phyloP scores from a whole-genome alignment of 1,140 invertebrate genomes.

The Heliothis subflexa region DNA sequence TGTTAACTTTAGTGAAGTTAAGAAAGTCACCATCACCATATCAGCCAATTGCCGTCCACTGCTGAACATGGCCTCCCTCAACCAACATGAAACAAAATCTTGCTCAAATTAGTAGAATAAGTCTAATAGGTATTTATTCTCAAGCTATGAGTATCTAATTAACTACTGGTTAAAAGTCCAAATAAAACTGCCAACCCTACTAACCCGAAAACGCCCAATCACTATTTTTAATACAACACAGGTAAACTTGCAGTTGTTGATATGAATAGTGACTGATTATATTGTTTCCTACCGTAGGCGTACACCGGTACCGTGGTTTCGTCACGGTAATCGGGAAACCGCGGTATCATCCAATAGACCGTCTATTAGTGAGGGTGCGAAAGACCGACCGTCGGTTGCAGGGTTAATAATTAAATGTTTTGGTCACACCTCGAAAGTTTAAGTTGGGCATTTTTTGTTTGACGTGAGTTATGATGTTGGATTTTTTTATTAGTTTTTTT shows the following conservation, averaged over 20 bases:
- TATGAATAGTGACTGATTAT: slow-evolving; percentile 83
- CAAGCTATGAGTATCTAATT: too few relatives aligned
- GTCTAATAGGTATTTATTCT: too few relatives aligned
- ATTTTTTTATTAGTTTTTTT: background rate
- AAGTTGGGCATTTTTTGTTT: slow-evolving; percentile 23
- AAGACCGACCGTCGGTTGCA: slow-evolving; percentile 48
- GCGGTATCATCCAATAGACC: slow-evolving; percentile 68
- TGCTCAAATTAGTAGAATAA: too few relatives aligned
- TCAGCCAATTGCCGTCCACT: too few relatives aligned
- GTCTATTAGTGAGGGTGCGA: slow-evolving; percentile 79
- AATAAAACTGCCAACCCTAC: slow-evolving; percentile 58
- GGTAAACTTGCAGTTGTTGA: slow-evolving; percentile 56
- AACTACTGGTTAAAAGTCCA: slow-evolving; percentile 37
- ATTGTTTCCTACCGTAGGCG: slow-evolving; percentile 77
- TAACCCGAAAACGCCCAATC: slow-evolving; percentile 73
- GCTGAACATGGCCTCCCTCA: too few relatives aligned
- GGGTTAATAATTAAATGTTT: slow-evolving; percentile 56
- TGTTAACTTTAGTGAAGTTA: too few relatives aligned
- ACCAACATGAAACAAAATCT: too few relatives aligned
- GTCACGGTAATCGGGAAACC: slow-evolving; percentile 80
- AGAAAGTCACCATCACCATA: too few relatives aligned
- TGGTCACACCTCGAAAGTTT: slow-evolving; percentile 38
- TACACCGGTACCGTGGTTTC: slow-evolving; percentile 62
- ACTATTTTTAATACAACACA: slow-evolving; percentile 78
- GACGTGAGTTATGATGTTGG: slow-evolving; percentile 31